These are phyloP conservation scores for Drosophila mojavensis DNA, from an alignment of 1,140 invertebrate species.

Conservation along the genomic window DNA sequence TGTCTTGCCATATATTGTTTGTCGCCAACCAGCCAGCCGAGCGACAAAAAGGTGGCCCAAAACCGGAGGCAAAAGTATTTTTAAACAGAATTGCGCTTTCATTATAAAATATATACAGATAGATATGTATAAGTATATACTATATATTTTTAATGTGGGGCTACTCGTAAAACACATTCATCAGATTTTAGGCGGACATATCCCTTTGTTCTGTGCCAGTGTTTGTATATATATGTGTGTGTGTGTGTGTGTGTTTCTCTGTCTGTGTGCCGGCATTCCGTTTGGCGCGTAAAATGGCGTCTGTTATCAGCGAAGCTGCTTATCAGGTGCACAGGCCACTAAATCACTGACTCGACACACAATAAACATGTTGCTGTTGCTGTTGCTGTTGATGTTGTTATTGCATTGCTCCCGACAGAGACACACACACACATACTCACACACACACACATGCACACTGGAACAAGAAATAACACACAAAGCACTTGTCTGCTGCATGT, in stretches of 20 bases:
- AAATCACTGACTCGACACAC: slow-evolving; percentile 22
- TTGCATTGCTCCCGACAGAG: background rate
- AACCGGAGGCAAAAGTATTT: slow-evolving; percentile 24
- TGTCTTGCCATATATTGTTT: slow-evolving; percentile 1
- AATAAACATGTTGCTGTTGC: slow-evolving; percentile 23
- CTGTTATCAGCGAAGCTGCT: slow-evolving; percentile 40
- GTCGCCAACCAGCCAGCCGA: background rate
- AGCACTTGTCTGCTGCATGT: slow-evolving; percentile 22
- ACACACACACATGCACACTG: background rate
- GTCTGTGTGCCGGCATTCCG: slow-evolving; percentile 53
- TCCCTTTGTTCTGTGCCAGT: slow-evolving; percentile 3
- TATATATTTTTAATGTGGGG: slow-evolving; percentile 7
- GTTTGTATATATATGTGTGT: slow-evolving; percentile 7
- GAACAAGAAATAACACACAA: background rate
- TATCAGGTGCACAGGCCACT: slow-evolving; percentile 44
- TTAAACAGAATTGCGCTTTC: slow-evolving; percentile 12
- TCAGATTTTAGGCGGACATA: slow-evolving; percentile 7
- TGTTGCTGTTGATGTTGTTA: background rate
- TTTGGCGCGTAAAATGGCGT: slow-evolving; percentile 66
- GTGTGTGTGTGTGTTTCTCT: slow-evolving; percentile 12
- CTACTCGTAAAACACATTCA: slow-evolving; percentile 5
- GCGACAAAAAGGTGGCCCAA: slow-evolving; percentile 13
- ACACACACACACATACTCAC: slow-evolving; percentile 15
- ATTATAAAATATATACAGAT: background rate
- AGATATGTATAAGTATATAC: slow-evolving; percentile 5